Percentiles rank a stretch among this genome's conserved stretches.
Evolutionary conservation across 2,797 vertebrate species (phyloP).

Genomic region (Emydoidea blandingii): DNA sequence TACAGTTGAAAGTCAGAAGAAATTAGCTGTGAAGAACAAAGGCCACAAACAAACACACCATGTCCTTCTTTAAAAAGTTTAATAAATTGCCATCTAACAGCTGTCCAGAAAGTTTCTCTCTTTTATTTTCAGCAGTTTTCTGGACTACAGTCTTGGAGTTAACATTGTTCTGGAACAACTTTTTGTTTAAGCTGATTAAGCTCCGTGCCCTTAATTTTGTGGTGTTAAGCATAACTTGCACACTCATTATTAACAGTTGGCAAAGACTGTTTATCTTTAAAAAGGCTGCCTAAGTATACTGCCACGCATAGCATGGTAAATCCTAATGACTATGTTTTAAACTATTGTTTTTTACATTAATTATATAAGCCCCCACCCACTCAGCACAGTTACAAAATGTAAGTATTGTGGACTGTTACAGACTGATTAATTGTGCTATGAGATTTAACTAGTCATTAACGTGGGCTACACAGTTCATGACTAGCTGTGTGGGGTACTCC

Average conservation of each 20-base stretch:
- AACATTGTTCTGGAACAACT: constrained; percentile 43
- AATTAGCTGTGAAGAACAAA: constrained; percentile 1
- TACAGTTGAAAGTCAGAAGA: constrained; percentile 24
- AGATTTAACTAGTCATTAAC: not conserved
- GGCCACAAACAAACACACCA: not conserved
- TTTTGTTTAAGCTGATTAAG: constrained; percentile 63
- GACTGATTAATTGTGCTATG: constrained; percentile 51
- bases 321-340: constrained; percentile 20
- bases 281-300: not conserved
- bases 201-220: constrained; percentile 43
- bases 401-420: constrained; percentile 34
- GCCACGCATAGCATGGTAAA: constrained; percentile 30
- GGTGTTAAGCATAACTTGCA: not conserved
- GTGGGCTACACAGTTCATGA: constrained; percentile 29
- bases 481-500: constrained; percentile 47
- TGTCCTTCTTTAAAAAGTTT: constrained; percentile 18
- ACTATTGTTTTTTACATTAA: constrained; percentile 21
- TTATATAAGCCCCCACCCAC: constrained; percentile 26
- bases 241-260: not conserved
- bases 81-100: constrained; percentile 21
- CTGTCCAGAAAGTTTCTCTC: constrained; percentile 29
- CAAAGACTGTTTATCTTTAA: not conserved
- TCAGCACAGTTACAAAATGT: constrained; percentile 14
- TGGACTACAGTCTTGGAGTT: constrained; percentile 6
- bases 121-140: constrained; percentile 28